phyloP scores from a whole-genome alignment of 92 coral and sea anemone species.

The Chrysogorgia sp. region DNA sequence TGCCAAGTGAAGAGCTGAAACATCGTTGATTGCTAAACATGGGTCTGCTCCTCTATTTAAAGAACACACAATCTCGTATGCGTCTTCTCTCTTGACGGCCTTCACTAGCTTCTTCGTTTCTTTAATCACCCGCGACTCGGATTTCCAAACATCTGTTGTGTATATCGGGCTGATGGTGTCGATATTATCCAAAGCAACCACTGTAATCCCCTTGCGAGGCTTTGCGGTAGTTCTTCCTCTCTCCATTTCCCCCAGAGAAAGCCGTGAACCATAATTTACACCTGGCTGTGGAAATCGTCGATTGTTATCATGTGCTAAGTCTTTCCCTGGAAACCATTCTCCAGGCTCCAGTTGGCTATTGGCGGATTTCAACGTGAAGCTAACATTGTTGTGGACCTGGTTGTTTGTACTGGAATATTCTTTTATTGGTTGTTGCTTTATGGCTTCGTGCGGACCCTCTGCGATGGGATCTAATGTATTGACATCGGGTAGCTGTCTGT shows the following conservation, averaged over 20 bases:
- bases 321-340: slow-evolving; percentile 8
- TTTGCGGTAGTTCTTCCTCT: background rate
- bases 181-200: background rate
- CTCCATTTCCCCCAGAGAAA: slow-evolving; percentile 31
- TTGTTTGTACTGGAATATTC: background rate
- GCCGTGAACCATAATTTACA: slow-evolving; percentile 11
- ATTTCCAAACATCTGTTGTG: background rate
- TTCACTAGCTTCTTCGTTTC: slow-evolving; percentile 21
- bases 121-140: background rate
- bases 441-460: background rate
- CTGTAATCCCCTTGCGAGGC: background rate
- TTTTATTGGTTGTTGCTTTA: background rate
- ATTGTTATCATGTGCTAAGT: background rate
- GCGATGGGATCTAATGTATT: background rate
- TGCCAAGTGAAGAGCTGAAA: slow-evolving; percentile 78
- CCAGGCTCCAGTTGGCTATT: slow-evolving; percentile 17
- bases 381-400: background rate
- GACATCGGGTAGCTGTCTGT: no score
- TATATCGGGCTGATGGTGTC: slow-evolving; percentile 43
- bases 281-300: background rate
- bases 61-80: slow-evolving; percentile 30
- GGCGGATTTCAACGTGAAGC: background rate
- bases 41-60: slow-evolving; percentile 81
- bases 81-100: slow-evolving; percentile 36
- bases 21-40: slow-evolving; percentile 70